phyloP scores from a whole-genome alignment of 2,113 vertebrate species.

The Balaeniceps rex region DNA sequence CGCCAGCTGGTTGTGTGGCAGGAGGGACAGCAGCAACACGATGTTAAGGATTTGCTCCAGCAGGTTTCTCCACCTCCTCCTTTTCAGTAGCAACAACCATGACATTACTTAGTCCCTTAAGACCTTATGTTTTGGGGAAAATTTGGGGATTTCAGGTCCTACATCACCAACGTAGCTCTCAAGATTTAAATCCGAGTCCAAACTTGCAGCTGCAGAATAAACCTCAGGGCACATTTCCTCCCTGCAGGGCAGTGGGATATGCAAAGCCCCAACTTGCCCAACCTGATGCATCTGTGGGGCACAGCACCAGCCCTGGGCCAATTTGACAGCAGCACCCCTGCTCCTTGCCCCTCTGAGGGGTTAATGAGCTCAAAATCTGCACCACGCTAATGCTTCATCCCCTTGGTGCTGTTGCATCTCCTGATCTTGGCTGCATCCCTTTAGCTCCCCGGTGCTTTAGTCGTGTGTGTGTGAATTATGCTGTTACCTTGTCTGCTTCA shows the following conservation, averaged over 20 bases:
- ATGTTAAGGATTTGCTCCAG: neutral
- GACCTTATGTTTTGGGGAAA: neutral
- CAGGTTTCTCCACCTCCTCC: neutral
- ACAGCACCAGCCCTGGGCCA: neutral
- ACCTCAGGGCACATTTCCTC: neutral
- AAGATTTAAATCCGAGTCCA: neutral
- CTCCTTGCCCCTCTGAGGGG: neutral
- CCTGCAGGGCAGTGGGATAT: neutral
- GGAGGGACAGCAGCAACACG: neutral
- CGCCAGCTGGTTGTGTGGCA: neutral
- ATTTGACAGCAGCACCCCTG: neutral
- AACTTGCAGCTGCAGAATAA: neutral
- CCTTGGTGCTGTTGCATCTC: neutral
- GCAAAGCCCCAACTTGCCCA: neutral
- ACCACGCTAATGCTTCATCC: rapidly evolving
- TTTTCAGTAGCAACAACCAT: neutral
- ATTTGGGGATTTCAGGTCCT: neutral
- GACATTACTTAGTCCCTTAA: neutral
- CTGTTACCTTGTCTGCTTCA: neutral
- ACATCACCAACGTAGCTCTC: neutral
- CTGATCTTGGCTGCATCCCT: neutral
- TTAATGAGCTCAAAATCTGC: neutral
- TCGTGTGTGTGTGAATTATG: neutral
- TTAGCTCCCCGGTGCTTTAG: neutral
- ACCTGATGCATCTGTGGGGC: neutral